These are phyloP conservation scores for Alcis repandata DNA, from an alignment of 2,888 invertebrate genomes.

Conservation along the genomic window DNA sequence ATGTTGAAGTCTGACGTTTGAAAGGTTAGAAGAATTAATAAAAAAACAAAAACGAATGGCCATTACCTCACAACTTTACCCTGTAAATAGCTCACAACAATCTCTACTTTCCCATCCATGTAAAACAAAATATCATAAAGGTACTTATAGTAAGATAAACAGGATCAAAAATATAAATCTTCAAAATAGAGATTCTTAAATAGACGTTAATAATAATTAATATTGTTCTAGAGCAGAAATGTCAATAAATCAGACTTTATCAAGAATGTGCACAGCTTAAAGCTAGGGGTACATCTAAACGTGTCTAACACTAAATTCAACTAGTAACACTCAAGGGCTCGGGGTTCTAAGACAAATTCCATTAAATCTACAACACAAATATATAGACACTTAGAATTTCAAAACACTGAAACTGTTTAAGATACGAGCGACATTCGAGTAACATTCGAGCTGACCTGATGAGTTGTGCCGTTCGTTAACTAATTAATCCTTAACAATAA, in stretches of 20 bases:
- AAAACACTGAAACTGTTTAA: constrained; percentile 69
- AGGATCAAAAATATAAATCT: constrained; percentile 84
- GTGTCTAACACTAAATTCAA: constrained; percentile 71
- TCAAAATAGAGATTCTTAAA: constrained; percentile 81
- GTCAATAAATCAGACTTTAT: constrained; percentile 80
- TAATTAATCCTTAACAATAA: constrained; percentile 63
- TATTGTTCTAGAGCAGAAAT: constrained; percentile 82
- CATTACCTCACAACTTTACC: constrained; percentile 73
- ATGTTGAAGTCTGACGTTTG: constrained; percentile 61
- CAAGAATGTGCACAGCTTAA: constrained; percentile 84
- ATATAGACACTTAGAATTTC: constrained; percentile 69
- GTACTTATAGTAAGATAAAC: constrained; percentile 78
- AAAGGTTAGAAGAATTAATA: constrained; percentile 58
- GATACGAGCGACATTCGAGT: constrained; percentile 82
- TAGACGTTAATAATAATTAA: constrained; percentile 70
- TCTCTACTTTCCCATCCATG: constrained; percentile 63
- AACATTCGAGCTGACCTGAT: constrained; percentile 84
- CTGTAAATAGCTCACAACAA: constrained; percentile 81
- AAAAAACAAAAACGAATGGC: constrained; percentile 51
- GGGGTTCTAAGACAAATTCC: constrained; percentile 66
- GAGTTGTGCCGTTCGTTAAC: constrained; percentile 76
- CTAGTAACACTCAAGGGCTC: constrained; percentile 58
- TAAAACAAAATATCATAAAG: constrained; percentile 71
- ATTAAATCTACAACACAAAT: constrained; percentile 66
- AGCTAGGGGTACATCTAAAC: constrained; percentile 69